Base-by-base conservation (phyloP, 2,888 invertebrate genomes). In the Merodon equestris region DNA sequence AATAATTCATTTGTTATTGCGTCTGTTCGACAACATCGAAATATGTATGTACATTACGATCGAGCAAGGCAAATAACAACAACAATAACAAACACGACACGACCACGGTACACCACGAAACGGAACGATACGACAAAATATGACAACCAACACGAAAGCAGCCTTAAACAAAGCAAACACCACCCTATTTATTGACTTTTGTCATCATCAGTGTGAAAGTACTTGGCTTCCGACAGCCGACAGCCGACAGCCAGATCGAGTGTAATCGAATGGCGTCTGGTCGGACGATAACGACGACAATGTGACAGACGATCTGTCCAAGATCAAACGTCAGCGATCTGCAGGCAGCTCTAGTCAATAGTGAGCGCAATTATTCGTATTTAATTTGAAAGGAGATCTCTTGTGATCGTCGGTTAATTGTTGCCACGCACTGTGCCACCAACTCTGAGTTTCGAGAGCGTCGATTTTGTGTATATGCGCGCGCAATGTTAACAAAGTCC, bases 401-500 rank as follows among this genome's bases (percentile, higher is more conserved):
- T 40, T n/a, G 74, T 63, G 68, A 64, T 79, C 53, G 64, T 74
- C 68, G 64, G 54, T 70, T 74, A 74, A 79, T 79, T 79, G 79
- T 74, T 79, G 79, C 79, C 79, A 79, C 79, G 79, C 79, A 79
- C 79, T 74, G 68, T 54, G 70, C 74, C 63, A 63, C 79, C 79
- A 68, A 74, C 2, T 27, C 58, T 79, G 68, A 74, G 63, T 79
- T 58, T 63, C 68, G 68, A 79, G 79, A 79, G 79, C 79, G 73
- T 79, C 74, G 74, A 79, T 70, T 79, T 60, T 79, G 74, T 79
- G 79, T 81, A 81, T 81, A 82, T 81, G 86, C 87, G 88, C 88
- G 88, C 88, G 88, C 89, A 89, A 87, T 89, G 87, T 88, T 88
- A 88, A 86, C 88, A 87, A 87, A 87, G 87, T 88, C 87, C 88